These are phyloP conservation scores for Drosophila simulans DNA, from an alignment of 1,140 invertebrate genomes.

Conservation along the genomic window DNA sequence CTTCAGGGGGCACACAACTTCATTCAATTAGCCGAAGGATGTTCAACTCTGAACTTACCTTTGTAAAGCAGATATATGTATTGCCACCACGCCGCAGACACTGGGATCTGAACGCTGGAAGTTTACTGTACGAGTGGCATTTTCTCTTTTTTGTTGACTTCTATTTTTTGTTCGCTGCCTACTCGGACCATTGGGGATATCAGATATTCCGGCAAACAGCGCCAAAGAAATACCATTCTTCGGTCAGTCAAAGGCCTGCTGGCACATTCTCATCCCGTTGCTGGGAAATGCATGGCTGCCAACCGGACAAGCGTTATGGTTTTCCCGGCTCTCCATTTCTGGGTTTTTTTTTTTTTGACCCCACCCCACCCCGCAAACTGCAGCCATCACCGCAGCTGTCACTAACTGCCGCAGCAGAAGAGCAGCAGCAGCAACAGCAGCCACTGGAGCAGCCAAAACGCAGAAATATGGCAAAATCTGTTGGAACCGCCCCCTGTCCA, in stretches of 20 bases:
- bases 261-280: background rate
- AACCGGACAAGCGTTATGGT: conserved; percentile 35
- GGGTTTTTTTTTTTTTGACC: conserved; percentile 14
- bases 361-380: conserved; percentile 9
- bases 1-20: conserved; percentile 10
- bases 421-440: conserved; percentile 29
- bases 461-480: conserved; percentile 56
- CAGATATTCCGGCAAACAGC: conserved; percentile 19
- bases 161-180: conserved; percentile 28
- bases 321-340: conserved; percentile 24
- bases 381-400: conserved; percentile 71
- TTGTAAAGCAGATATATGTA: conserved; percentile 27
- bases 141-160: conserved; percentile 31
- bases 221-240: conserved; percentile 25
- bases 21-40: conserved; percentile 40
- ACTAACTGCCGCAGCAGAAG: conserved; percentile 78
- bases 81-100: conserved; percentile 11
- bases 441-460: conserved; percentile 50
- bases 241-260: conserved; percentile 17
- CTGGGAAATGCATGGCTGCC: conserved; percentile 30
- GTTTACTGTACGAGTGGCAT: conserved; percentile 29
- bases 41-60: conserved; percentile 32
- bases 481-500: conserved; percentile 20
- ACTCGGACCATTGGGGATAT: conserved; percentile 30
- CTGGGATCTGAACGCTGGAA: conserved; percentile 14